Evolutionary conservation across 64 coral and sea anemone genomes (phyloP), one percentile per base, ranked within the genome.

Genomic region (Cladopsammia gracilis): DNA sequence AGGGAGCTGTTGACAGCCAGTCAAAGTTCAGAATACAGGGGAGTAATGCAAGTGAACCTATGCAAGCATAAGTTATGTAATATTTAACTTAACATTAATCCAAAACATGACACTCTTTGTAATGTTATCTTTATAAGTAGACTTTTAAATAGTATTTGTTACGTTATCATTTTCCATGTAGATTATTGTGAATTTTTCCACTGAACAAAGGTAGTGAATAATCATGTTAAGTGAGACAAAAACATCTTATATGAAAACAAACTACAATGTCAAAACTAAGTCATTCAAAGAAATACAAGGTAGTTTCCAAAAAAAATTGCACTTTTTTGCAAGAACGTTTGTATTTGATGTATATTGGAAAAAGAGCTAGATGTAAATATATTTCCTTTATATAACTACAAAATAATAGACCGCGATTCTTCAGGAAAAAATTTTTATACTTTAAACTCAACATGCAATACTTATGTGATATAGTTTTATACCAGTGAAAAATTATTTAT

Each of bases 351-450:
- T 44, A 47, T 45, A 45, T 19, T 56, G 53, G 53, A 15, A 24
- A 6, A 70, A 70, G 61, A 70, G 22, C 60, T 24, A 57, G 15
- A 62, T 42, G 52, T 43, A 60, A 54, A 54, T n/a, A 75, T 75
- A 77, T 49, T 24, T 77, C 53, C n/a, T 22, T 25, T 10, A 54
- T 54, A 25, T 56, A 25, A 25, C 75, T 77, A 57, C 23, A 64
- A 5, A 15, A 1, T 2, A 77, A 77, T 25, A 25, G 49, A 77
- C 9, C 12, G 20, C 46, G 2, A 53, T 77, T 52, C 4, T 3
- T 22, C 9, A 22, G 75, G 75, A 57, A 62, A 64, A 62, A 65
- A 82, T 82, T 82, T 82, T 82, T 82, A 82, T 50, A 75, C 46
- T 18, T 64, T 4, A 23, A 77, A 50, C 19, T 34, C 2, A 56